phyloP scores from a whole-genome alignment of 2,113 vertebrate species.

The Scatophagus argus region DNA sequence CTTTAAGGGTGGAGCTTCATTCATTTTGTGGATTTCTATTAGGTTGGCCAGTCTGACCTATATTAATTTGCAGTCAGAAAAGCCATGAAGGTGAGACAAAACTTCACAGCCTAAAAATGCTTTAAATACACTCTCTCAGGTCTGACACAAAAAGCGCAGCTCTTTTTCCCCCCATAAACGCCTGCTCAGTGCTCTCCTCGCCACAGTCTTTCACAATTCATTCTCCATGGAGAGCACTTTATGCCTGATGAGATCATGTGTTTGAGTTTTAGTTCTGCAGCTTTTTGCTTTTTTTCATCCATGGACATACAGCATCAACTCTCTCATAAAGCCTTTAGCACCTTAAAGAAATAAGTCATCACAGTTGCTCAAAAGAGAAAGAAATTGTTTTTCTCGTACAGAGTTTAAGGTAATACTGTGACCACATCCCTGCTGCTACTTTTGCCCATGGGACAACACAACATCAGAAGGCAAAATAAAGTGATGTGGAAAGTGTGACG shows the following conservation, averaged over 20 bases:
- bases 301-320: neutral
- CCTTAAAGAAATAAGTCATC: neutral
- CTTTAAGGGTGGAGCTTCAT: constrained; percentile 31
- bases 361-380: constrained; percentile 13
- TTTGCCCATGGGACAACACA: constrained; percentile 24
- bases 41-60: neutral
- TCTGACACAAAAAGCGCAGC: neutral
- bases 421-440: constrained; percentile 14
- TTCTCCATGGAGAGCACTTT: constrained; percentile 8
- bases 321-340: constrained; percentile 17
- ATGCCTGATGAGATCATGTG: constrained; percentile 49
- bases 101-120: neutral
- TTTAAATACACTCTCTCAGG: neutral
- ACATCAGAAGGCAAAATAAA: constrained; percentile 28
- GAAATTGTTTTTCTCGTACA: neutral
- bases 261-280: neutral
- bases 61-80: neutral
- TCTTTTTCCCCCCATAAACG: neutral
- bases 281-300: constrained; percentile 5
- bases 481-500: constrained; percentile 26
- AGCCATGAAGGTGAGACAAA: neutral
- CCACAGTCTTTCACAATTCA: constrained; percentile 22
- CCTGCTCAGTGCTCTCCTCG: neutral
- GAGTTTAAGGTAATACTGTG: constrained; percentile 14
- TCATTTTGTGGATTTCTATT: constrained; percentile 20